A percentile compares a stretch with the other conserved stretches of the same genome.
These are phyloP conservation scores for Bombus breviceps DNA, from an alignment of 1,140 invertebrate species.

Conservation along the genomic window DNA sequence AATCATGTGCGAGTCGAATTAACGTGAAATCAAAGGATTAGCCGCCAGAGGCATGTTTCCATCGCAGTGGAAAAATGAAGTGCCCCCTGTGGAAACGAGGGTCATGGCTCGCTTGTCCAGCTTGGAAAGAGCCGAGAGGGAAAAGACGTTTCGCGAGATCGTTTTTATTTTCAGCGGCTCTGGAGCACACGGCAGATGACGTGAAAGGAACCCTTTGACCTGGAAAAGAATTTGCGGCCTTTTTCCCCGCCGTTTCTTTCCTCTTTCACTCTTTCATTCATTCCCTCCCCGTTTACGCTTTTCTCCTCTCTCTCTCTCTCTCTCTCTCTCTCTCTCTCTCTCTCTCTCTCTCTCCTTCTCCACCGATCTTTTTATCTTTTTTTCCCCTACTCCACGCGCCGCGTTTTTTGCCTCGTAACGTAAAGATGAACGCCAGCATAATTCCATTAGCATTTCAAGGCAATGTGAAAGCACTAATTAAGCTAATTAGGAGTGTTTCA, in stretches of 20 bases:
- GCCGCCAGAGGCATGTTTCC: constrained; percentile 42
- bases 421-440: constrained; percentile 41
- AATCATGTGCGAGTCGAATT: constrained; percentile 43
- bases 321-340: background rate
- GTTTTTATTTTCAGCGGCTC: constrained; percentile 66
- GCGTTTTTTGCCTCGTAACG: constrained; percentile 29
- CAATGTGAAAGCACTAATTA: constrained; percentile 50
- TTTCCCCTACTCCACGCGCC: background rate
- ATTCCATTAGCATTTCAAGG: constrained; percentile 56
- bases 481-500: constrained; percentile 55
- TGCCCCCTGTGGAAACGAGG: constrained; percentile 26
- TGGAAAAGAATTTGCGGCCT: constrained; percentile 54
- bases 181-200: constrained; percentile 60
- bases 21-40: constrained; percentile 45
- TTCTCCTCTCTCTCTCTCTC: too few relatives aligned
- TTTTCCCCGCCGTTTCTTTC: constrained; percentile 15
- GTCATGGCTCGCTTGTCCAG: constrained; percentile 53
- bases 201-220: constrained; percentile 64
- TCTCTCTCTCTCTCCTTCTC: background rate
- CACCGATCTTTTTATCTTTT: background rate
- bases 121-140: constrained; percentile 24
- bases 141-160: constrained; percentile 48
- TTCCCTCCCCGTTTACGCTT: too few relatives aligned
- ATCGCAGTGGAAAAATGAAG: constrained; percentile 56
- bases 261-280: background rate